Evolutionary conservation across 1,140 invertebrate genomes (phyloP).

Genomic region (Bombus superbus): DNA sequence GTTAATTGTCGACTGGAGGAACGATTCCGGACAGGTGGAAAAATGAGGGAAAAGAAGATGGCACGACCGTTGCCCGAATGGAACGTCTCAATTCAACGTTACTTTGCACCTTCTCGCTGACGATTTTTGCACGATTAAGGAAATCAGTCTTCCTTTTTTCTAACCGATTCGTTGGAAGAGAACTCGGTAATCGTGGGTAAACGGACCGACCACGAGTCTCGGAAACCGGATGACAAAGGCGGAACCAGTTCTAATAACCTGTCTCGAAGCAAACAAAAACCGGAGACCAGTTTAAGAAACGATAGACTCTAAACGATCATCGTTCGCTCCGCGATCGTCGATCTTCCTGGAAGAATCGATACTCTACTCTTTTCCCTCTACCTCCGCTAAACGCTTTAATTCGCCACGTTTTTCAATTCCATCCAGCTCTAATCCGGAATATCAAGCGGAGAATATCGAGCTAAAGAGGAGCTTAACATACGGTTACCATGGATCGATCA

Average conservation of each 20-base stretch:
- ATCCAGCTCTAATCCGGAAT: not conserved
- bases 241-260: slow-evolving; percentile 64
- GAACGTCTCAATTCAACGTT: slow-evolving; percentile 36
- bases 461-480: too few species aligned
- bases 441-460: not conserved
- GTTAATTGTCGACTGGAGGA: not conserved
- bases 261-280: slow-evolving; percentile 51
- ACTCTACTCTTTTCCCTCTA: not conserved
- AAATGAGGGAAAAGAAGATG: too few species aligned
- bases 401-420: not conserved
- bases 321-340: slow-evolving; percentile 24
- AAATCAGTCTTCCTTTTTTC: slow-evolving; percentile 35
- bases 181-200: slow-evolving; percentile 54
- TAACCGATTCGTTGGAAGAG: slow-evolving; percentile 25
- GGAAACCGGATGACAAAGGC: slow-evolving; percentile 54
- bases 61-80: too few species aligned
- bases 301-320: slow-evolving; percentile 48
- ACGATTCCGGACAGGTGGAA: not conserved
- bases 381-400: slow-evolving; percentile 11
- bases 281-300: slow-evolving; percentile 49
- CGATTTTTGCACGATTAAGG: slow-evolving; percentile 47
- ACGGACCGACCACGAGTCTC: slow-evolving; percentile 21
- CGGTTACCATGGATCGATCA: too few species aligned
- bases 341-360: slow-evolving; percentile 48
- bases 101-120: not conserved